These are phyloP conservation scores for Plemyria rubiginata DNA, from an alignment of 2,888 invertebrate genomes.

Conservation along the genomic window DNA sequence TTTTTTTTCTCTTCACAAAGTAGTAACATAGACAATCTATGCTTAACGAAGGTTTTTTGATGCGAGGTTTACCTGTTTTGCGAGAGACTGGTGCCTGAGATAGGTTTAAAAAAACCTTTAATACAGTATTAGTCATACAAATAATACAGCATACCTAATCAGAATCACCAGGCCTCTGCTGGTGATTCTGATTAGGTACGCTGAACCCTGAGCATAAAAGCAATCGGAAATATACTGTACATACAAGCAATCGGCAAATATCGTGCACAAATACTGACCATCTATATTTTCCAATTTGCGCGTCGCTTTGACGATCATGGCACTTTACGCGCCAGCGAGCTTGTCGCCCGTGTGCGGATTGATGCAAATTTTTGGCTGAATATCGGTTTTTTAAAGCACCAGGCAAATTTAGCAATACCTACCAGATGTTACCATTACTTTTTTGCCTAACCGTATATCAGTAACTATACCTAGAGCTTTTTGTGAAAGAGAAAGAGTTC, in stretches of 20 bases:
- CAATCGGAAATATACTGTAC: neutral
- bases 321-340: constrained; percentile 11
- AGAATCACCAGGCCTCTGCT: too few relatives aligned
- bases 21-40: too few relatives aligned
- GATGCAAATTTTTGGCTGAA: neutral
- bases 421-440: neutral
- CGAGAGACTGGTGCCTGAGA: too few relatives aligned
- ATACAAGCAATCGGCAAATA: constrained; percentile 17
- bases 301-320: constrained; percentile 24
- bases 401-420: neutral
- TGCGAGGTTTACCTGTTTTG: too few relatives aligned
- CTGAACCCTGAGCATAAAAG: too few relatives aligned
- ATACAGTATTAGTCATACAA: too few relatives aligned
- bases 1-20: too few relatives aligned
- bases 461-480: too few relatives aligned
- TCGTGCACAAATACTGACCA: constrained; percentile 33
- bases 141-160: too few relatives aligned
- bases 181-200: neutral
- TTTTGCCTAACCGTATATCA: neutral
- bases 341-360: neutral
- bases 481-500: too few relatives aligned
- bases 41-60: too few relatives aligned
- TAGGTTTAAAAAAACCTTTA: too few relatives aligned
- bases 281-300: constrained; percentile 25
- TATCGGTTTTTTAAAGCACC: neutral